These are phyloP conservation scores for Suncus etruscus DNA, from an alignment of 2,113 vertebrate genomes.

Conservation along the genomic window DNA sequence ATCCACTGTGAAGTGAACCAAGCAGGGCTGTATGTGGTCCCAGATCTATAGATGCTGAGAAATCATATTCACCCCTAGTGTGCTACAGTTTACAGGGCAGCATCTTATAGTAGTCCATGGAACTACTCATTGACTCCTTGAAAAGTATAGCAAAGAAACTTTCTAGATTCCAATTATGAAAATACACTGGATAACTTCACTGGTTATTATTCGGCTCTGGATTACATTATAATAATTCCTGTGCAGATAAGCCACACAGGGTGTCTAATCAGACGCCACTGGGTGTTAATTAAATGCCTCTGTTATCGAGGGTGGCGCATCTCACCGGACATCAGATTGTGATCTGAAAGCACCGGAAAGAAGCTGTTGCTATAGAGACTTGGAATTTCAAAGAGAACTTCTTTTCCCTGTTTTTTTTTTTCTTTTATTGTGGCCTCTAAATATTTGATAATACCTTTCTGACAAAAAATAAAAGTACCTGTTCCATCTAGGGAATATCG, in stretches of 20 bases:
- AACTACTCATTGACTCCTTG: neutral
- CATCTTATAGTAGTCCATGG: neutral
- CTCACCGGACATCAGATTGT: constrained; percentile 38
- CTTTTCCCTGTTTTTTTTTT: neutral
- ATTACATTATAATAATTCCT: constrained; percentile 55
- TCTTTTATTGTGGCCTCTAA: neutral
- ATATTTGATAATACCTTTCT: constrained; percentile 45
- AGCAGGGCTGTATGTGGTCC: too few species aligned
- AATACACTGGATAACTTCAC: constrained; percentile 7
- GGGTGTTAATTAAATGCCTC: constrained; percentile 69
- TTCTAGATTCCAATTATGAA: constrained; percentile 15
- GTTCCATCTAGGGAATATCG: neutral
- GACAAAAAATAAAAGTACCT: neutral
- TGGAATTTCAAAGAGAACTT: neutral
- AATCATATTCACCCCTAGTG: neutral
- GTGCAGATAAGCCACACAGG: constrained; percentile 31
- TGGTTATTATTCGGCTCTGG: constrained; percentile 14
- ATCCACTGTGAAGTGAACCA: too few species aligned
- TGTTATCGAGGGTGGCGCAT: constrained; percentile 49
- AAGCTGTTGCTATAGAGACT: neutral
- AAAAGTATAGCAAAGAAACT: neutral
- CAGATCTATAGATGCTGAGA: too few species aligned
- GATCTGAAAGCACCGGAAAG: constrained; percentile 24
- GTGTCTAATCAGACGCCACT: constrained; percentile 59
- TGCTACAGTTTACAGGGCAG: neutral